Percentiles rank a stretch among this genome's conserved stretches.
Conservation (phyloP, 2,888 invertebrate genomes). For the Magallana nippona region DNA sequence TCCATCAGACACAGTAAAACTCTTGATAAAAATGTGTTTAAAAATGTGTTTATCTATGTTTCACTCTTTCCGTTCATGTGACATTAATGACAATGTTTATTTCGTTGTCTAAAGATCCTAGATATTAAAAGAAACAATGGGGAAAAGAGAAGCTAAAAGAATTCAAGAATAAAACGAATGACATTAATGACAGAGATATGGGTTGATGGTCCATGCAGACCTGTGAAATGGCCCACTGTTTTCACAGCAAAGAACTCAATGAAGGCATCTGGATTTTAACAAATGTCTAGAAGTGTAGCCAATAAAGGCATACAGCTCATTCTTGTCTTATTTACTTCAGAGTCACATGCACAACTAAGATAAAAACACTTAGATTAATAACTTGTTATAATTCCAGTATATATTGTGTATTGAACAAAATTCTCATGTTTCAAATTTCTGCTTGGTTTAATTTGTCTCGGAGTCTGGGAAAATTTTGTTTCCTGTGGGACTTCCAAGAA, state of each 20-base stretch:
- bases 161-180: not conserved
- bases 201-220: not conserved
- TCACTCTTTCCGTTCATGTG: not conserved
- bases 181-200: constrained; percentile 2
- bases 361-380: too few species aligned
- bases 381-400: too few species aligned
- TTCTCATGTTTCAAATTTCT: too few species aligned
- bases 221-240: not conserved
- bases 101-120: not conserved
- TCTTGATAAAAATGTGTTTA: not conserved
- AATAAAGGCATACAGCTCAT: not conserved
- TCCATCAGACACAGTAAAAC: not conserved
- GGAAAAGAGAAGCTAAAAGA: not conserved
- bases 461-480: too few species aligned
- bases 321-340: not conserved
- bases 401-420: too few species aligned
- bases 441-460: too few species aligned
- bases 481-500: too few species aligned
- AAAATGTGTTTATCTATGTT: too few species aligned
- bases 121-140: not conserved
- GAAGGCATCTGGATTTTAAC: not conserved
- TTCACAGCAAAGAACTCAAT: not conserved
- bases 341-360: too few species aligned
- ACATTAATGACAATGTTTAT: not conserved
- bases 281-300: not conserved